Evolutionary conservation across 2,113 vertebrate species (phyloP), one percentile per base, ranked within the genome.

Genomic region (Calyptomena viridis): DNA sequence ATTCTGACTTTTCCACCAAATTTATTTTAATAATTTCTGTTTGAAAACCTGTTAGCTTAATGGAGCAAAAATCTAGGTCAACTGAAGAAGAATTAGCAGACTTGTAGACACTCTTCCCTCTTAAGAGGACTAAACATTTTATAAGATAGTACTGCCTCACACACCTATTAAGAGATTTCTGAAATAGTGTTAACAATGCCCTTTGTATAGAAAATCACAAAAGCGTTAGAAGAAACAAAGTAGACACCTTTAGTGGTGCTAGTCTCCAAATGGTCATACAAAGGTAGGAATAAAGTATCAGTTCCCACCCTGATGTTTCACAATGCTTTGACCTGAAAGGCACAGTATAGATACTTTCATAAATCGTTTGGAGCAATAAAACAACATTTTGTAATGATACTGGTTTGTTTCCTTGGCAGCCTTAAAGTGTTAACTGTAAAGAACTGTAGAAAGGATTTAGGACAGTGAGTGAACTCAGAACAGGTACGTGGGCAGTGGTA

Each of bases 291-390:
- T 14, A 67, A 58, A 93, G 80, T 9, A 28, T 37, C 8, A 12
- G 21, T 69, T 91, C 63, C 37, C 49, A 72, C 16, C 21, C n/a
- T 1, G 11, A 31, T 24, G 18, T 49, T 56, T 60, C 55, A 58
- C 24, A 87, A n/a, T 16, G 47, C 14, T 39, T 21, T 14, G 13
- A 67, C 27, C 42, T 12, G 21, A 82, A 9, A 52, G 11, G 14
- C n/a, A 60, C 11, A 60, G 25, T 4, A 72, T 0, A 60, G 12
- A 22, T 15, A 59, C 0, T 0, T 10, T 62, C 13, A 37, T 24
- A 50, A 71, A 18, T 8, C 0, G 59, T 42, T 88, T 60, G 21
- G 47, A 40, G 31, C 11, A 59, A 64, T 4, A 1, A 68, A 63
- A 67, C 37, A 87, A 39, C 9, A 33, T 17, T 64, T 46, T n/a